Evolutionary conservation across 2,888 invertebrate genomes (phyloP).

Genomic region (Axea sp.): DNA sequence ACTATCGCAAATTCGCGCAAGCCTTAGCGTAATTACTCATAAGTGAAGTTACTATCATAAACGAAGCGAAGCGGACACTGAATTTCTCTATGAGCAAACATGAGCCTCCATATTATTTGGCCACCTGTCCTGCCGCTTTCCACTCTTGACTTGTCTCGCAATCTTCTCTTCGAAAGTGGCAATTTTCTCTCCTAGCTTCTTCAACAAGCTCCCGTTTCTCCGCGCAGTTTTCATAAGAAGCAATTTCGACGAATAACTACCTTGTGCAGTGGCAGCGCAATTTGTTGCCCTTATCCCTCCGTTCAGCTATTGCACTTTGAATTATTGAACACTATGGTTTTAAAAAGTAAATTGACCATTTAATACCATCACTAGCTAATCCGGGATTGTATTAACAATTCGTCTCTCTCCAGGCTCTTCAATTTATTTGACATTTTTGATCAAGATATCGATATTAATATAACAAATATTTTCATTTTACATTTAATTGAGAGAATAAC

Average conservation of each 20-base stretch:
- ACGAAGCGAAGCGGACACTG: constrained; percentile 64
- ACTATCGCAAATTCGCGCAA: constrained; percentile 44
- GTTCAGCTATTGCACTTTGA: constrained; percentile 53
- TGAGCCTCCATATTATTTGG: constrained; percentile 67
- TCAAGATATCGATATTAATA: no score
- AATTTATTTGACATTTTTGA: no score
- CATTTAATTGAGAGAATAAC: no score
- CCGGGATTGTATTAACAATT: constrained; percentile 19
- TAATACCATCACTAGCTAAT: constrained; percentile 29
- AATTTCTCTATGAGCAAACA: constrained; percentile 70
- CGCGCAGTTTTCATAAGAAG: constrained; percentile 73
- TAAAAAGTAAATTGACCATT: constrained; percentile 52
- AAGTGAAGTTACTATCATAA: constrained; percentile 69
- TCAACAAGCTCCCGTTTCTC: constrained; percentile 63
- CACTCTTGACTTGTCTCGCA: constrained; percentile 63
- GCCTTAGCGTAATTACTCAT: constrained; percentile 69
- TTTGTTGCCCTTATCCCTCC: constrained; percentile 63
- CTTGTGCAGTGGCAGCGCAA: constrained; percentile 61
- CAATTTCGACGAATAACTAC: constrained; percentile 70
- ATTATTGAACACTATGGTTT: constrained; percentile 59
- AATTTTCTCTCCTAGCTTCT: constrained; percentile 67
- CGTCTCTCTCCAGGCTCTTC: background rate
- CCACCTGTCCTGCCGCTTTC: constrained; percentile 49
- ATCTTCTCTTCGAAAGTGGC: constrained; percentile 68
- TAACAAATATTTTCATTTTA: no score